Evolutionary conservation across 2,113 vertebrate genomes (phyloP).

Genomic region (Madoqua kirkii): DNA sequence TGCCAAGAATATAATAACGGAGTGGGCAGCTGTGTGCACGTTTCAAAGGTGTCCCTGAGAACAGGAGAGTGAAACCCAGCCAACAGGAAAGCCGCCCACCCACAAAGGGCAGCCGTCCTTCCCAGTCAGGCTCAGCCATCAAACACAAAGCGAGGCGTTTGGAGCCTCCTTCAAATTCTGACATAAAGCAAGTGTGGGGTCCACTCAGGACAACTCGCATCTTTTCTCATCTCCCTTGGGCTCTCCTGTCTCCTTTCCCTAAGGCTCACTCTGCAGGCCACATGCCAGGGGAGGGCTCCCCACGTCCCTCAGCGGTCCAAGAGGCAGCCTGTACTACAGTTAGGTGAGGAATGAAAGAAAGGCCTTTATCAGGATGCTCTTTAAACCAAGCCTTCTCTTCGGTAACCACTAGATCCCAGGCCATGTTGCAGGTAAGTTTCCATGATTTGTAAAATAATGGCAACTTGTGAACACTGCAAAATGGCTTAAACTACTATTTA

Average conservation of each 20-base stretch:
- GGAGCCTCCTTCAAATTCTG: neutral
- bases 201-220: neutral
- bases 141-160: neutral
- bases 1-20: neutral
- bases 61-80: neutral
- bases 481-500: neutral
- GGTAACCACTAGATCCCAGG: neutral
- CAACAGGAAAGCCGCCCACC: neutral
- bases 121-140: neutral
- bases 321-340: neutral
- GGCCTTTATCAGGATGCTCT: too few species aligned
- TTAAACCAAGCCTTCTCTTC: neutral
- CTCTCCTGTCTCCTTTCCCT: neutral
- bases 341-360: neutral
- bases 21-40: accelerated
- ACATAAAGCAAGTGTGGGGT: neutral
- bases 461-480: neutral
- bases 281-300: accelerated
- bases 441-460: neutral
- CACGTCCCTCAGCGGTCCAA: neutral
- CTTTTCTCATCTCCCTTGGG: neutral
- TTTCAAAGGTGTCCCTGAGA: neutral
- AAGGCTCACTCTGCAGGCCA: neutral
- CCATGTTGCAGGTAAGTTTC: neutral
- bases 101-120: accelerated